Base-by-base conservation (phyloP, 2,888 invertebrate species). In the Oligia latruncula region DNA sequence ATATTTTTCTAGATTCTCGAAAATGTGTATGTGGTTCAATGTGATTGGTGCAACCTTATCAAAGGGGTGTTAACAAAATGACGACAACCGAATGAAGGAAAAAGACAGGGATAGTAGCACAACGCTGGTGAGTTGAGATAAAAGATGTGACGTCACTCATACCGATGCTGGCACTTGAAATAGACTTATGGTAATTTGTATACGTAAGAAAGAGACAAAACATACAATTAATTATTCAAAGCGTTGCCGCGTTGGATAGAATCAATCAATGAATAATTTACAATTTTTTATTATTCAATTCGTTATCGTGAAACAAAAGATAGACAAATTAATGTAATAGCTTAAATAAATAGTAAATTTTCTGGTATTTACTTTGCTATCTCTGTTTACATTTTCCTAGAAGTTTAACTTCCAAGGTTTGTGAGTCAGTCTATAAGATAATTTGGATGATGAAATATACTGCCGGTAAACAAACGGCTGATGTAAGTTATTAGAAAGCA, bases 1-100 rank as follows among this genome's bases (percentile, higher is more conserved):
- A 86, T 80, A 72, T 81, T 90, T 91, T 91, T 84, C 87, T 84
- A 85, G 80, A 79, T 91, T 93, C 93, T 93, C 88, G 91, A 93
- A 93, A 93, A 89, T 83, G 91, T 82, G 90, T 94, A 96, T 96
- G 96, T 96, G 96, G 94, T 91, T 79, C 77, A 83, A 89, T 90
- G 67, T 88, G 87, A 96, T 96, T 96, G 96, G 96, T 84, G 60
- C 74, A 87, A 71, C 46, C 78, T 85, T 88, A 90, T 88, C 89
- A 87, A 17, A 89, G 87, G 90, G 94, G 95, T 91, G 94, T 90
- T 83, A 9, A 71, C 87, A 60, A 77, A 81, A 85, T 85, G 74
- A 81, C 80, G 87, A 78, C 90, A 88, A 82, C 82, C 74, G 84
- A 75, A 85, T 84, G 80, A 86, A 78, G 85, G 92, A 94, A 78